Base-by-base conservation (phyloP, 2,888 invertebrate genomes). In the Phalangium opilio region DNA sequence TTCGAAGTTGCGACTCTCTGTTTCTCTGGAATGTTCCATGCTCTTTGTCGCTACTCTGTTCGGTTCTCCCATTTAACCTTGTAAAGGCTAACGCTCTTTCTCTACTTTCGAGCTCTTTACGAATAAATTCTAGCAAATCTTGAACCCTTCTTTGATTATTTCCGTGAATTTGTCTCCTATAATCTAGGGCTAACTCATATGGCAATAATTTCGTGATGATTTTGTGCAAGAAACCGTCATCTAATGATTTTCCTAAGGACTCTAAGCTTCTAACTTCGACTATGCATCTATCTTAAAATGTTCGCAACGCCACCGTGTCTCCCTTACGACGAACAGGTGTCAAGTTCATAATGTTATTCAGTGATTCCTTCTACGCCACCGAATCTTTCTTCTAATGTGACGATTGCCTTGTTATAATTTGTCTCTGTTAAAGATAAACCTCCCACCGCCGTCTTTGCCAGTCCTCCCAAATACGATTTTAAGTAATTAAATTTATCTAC, bases 401-500 rank as follows among this genome's bases (percentile, higher is more conserved):
- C 12, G 15, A 46, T 19, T 2, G 35, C 41, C 4, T 35, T 18
- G 12, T 46, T 41, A 41, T 46, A 46, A 34, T 46, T 46, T 27
- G 21, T 12, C 14, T 41, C 38, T 2, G 47, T 47, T 2, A 36
- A n/a, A 1, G 42, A 21, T 19, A 45, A 19, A 33, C 40, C 33
- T 12, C 15, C 21, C 3, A 45, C 17, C 2, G 18, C 19, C 19
- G 12, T 21, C 12, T 34, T 15, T 2, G 27, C 38, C 19, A 20
- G 11, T 36, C 42, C 47, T 8, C 32, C 18, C 3, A 47, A 10
- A 47, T 47, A 42, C 15, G 47, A 36, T 35, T 42, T 41, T 14
- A 47, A n/a, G 36, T 42, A 42, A 18, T 19, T n/a, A 41, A 46
- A 46, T 14, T 46, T 45, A 38, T 45, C 38, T 7, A 27, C 39